Evolutionary conservation across 2,888 invertebrate species (phyloP).

Genomic region (Strigamia crassipes): DNA sequence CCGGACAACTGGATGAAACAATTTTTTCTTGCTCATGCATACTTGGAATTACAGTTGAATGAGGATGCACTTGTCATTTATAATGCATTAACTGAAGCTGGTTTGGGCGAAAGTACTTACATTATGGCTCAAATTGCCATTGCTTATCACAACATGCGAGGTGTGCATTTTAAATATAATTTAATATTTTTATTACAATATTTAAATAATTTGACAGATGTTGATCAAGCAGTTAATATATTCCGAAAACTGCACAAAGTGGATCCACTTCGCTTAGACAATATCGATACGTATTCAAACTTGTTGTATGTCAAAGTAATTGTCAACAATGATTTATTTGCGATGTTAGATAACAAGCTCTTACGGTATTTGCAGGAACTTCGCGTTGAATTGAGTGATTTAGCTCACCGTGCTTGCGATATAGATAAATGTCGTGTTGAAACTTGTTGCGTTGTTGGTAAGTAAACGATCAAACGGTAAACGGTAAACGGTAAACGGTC

Average conservation of each 20-base stretch:
- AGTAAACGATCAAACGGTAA: constrained; percentile 53
- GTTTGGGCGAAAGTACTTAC: constrained; percentile 86
- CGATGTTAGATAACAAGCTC: background rate
- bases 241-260: constrained; percentile 80
- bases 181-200: background rate
- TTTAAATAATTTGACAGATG: constrained; percentile 67
- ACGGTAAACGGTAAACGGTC: too few relatives aligned
- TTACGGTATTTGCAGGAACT: constrained; percentile 67
- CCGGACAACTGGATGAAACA: constrained; percentile 94
- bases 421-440: constrained; percentile 97
- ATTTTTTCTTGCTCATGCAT: constrained; percentile 87
- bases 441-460: constrained; percentile 96
- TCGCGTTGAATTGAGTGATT: constrained; percentile 85
- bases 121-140: constrained; percentile 90
- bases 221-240: constrained; percentile 81
- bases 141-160: constrained; percentile 88
- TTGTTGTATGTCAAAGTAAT: constrained; percentile 80
- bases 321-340: background rate
- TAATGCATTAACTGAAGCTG: constrained; percentile 73
- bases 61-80: constrained; percentile 88
- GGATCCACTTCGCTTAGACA: constrained; percentile 93
- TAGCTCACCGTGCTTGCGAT: constrained; percentile 90
- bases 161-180: constrained; percentile 60
- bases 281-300: constrained; percentile 96
- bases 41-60: constrained; percentile 84